phyloP scores from a whole-genome alignment of 1,140 invertebrate genomes.

The Plectrocnemia conspersa region DNA sequence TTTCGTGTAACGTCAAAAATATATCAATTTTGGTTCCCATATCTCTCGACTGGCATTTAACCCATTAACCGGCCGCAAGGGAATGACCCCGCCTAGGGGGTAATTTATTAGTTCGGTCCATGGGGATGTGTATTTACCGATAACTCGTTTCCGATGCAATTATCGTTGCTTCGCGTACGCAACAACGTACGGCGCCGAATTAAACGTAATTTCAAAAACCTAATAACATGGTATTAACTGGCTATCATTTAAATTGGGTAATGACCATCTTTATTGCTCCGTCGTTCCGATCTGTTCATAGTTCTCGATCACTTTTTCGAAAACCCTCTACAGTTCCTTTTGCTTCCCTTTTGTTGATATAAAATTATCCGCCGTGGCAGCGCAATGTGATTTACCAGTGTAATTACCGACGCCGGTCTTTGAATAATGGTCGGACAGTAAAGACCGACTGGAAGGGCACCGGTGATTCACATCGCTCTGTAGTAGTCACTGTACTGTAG shows the following conservation, averaged over 20 bases:
- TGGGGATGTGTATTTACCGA: constrained; percentile 28
- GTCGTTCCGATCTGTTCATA: constrained; percentile 13
- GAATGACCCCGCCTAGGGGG: neutral
- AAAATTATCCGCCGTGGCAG: constrained; percentile 23
- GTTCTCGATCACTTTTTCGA: constrained; percentile 2
- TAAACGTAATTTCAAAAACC: constrained; percentile 35
- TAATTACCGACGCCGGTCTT: constrained; percentile 21
- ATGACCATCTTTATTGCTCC: constrained; percentile 31
- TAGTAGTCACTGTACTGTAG: too few species aligned
- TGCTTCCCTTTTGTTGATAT: constrained; percentile 27
- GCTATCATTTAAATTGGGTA: constrained; percentile 37
- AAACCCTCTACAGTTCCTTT: too few species aligned
- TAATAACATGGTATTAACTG: constrained; percentile 36
- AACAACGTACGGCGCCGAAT: constrained; percentile 25
- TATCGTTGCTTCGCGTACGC: constrained; percentile 18
- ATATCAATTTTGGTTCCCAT: too few species aligned
- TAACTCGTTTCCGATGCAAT: constrained; percentile 32
- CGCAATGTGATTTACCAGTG: constrained; percentile 23
- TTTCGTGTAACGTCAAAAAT: too few species aligned
- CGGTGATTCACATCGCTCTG: too few species aligned
- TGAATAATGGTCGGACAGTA: constrained; percentile 21
- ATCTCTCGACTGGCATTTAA: constrained; percentile 15
- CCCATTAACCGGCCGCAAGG: constrained; percentile 19
- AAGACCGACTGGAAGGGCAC: constrained; percentile 2
- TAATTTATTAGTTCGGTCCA: constrained; percentile 28